Evolutionary conservation across 64 coral and sea anemone species (phyloP).

Genomic region (Montipora efflorescens): DNA sequence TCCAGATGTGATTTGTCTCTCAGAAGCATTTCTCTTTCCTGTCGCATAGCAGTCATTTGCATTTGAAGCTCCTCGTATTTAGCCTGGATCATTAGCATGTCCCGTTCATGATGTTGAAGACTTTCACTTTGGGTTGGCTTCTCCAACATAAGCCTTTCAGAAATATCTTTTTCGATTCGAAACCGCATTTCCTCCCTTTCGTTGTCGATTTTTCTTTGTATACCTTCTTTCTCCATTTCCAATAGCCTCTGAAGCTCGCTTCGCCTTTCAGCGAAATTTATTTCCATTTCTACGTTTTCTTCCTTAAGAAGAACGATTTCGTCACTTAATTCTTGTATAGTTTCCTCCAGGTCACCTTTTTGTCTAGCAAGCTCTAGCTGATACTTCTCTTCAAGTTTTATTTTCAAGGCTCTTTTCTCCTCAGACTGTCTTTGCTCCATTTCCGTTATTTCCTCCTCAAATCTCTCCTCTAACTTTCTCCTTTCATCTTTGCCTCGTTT

Average conservation of each 20-base stretch:
- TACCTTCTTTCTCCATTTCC: conserved; percentile 84
- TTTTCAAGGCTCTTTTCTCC: conserved; percentile 77
- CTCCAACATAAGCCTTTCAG: conserved; percentile 83
- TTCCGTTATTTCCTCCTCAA: conserved; percentile 87
- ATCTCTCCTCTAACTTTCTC: conserved; percentile 78
- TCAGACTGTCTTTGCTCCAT: conserved; percentile 76
- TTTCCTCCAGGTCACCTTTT: conserved; percentile 73
- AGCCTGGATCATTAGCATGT: conserved; percentile 60
- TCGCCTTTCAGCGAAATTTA: conserved; percentile 70
- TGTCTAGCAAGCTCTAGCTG: conserved; percentile 71
- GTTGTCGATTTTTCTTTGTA: conserved; percentile 45
- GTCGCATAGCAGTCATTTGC: conserved; percentile 48
- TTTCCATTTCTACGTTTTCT: conserved; percentile 85
- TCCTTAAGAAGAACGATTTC: conserved; percentile 76
- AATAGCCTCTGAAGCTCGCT: conserved; percentile 71
- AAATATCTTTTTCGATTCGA: conserved; percentile 79
- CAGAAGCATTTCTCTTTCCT: conserved; percentile 69
- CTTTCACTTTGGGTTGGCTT: conserved; percentile 46
- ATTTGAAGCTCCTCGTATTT: conserved; percentile 74
- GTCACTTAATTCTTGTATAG: conserved; percentile 74
- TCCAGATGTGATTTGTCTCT: conserved; percentile 77
- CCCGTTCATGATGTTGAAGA: conserved; percentile 67
- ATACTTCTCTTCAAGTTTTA: conserved; percentile 84
- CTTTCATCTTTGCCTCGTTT: conserved; percentile 77
- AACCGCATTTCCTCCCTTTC: conserved; percentile 71